Conservation (phyloP, 2,113 vertebrate species). For the Tachycineta bicolor region DNA sequence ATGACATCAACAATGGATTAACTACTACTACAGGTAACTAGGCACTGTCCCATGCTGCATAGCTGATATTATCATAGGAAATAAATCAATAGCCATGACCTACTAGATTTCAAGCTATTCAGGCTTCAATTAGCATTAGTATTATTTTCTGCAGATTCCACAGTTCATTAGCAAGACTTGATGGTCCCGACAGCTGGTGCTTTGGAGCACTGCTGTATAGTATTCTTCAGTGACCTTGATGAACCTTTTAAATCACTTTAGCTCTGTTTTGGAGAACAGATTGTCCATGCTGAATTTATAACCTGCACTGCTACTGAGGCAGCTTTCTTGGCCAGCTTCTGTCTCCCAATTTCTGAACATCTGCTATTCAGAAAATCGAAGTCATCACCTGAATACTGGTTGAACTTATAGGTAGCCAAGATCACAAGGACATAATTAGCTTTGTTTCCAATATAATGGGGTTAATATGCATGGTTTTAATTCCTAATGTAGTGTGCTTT, state of each 20-base stretch:
- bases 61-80: not conserved
- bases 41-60: not conserved
- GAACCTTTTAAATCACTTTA: conserved; percentile 56
- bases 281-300: conserved; percentile 47
- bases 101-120: not conserved
- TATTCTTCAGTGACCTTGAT: conserved; percentile 46
- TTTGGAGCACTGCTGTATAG: conserved; percentile 10
- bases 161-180: conserved; percentile 37
- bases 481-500: accelerated
- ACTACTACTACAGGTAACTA: not conserved
- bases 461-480: not conserved
- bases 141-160: conserved; percentile 27
- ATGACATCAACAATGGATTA: not conserved
- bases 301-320: conserved; percentile 17
- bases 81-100: not conserved
- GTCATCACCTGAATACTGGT: not conserved
- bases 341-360: conserved; percentile 20
- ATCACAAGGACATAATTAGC: not conserved
- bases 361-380: conserved; percentile 31
- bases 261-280: conserved; percentile 54
- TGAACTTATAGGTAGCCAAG: not conserved
- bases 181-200: conserved; percentile 46
- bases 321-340: conserved; percentile 38
- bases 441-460: not conserved
- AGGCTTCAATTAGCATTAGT: conserved; percentile 23